Evolutionary conservation across 2,888 invertebrate species (phyloP), one percentile per base, ranked within the genome.

Genomic region (Agrilus biguttatus): DNA sequence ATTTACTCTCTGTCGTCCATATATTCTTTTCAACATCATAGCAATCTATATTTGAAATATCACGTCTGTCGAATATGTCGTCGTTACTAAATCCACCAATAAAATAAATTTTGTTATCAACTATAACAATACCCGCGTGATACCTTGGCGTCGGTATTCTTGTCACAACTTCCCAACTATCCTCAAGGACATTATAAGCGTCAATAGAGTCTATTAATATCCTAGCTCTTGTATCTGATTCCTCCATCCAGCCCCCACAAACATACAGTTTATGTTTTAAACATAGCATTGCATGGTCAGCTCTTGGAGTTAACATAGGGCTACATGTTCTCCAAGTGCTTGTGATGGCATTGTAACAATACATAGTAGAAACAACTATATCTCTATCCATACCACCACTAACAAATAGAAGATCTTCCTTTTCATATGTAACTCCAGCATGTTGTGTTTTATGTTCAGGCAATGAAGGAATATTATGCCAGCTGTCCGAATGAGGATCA

Each of bases 1-100:
- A 75, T 47, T 75, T 72, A 50, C 74, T 72, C n/a, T 73, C 73
- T 8, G 72, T 71, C 6, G 70, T 71, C 81, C 82, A 82, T 12
- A 65, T 60, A 48, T 72, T 69, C 1, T 65, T 72, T 32, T 71
- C 71, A 49, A 81, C 62, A 59, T 82, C 75, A 56, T 77, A 80
- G 48, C 73, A 75, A 57, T 81, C 80, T 10, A 82, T 75, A 37
- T 74, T 72, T 4, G 75, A 74, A 43, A 80, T 78, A 46, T 78
- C 77, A 28, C 28, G 28, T 42, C 75, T 70, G 56, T 79, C 76
- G 53, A 78, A 79, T 53, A 76, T 74, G n/a, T 72, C 76, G 53
- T 79, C 76, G 36, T 75, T 74, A 44, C 75, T 72, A 57, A 80
- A 74, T 1, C 83, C 83, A 10, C 82, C 83, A 46, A 82, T 75